Percentiles rank a stretch among this genome's conserved stretches.
These are phyloP conservation scores for Drosophila melanosoma DNA, from an alignment of 2,888 invertebrate genomes.

Conservation along the genomic window DNA sequence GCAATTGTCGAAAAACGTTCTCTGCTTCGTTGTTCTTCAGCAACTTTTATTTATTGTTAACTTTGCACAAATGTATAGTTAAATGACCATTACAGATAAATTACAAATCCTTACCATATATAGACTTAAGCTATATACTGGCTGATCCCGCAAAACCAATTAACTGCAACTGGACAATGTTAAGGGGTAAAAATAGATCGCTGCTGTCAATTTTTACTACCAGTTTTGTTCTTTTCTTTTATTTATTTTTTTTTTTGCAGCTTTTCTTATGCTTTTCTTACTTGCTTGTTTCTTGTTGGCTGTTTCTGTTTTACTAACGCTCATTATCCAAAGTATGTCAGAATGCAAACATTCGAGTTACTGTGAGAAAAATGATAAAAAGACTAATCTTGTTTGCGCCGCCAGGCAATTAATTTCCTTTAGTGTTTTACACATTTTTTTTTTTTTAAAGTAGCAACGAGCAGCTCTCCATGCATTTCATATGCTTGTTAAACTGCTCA, in stretches of 20 bases:
- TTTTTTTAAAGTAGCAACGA: background rate
- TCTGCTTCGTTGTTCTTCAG: slow-evolving; percentile 18
- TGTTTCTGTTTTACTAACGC: slow-evolving; percentile 8
- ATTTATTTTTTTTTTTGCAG: background rate
- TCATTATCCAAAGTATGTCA: slow-evolving; percentile 12
- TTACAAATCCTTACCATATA: slow-evolving; percentile 4
- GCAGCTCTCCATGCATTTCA: background rate
- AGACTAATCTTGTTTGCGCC: slow-evolving; percentile 17
- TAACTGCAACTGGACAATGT: background rate
- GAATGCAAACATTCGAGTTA: slow-evolving; percentile 10
- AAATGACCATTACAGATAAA: slow-evolving; percentile 37
- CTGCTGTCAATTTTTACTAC: slow-evolving; percentile 1
- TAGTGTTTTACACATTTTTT: background rate
- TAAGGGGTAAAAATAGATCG: slow-evolving; percentile 3
- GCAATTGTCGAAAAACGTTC: slow-evolving; percentile 56
- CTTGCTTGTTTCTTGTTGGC: background rate
- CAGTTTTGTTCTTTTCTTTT: background rate
- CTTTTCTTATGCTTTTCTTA: background rate
- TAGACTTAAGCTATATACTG: background rate
- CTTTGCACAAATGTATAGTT: slow-evolving; percentile 18
- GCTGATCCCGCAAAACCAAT: slow-evolving; percentile 2
- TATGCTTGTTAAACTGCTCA: background rate
- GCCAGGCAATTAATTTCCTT: slow-evolving; percentile 8
- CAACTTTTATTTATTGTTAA: slow-evolving; percentile 36
- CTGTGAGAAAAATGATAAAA: slow-evolving; percentile 14